Base-by-base conservation (phyloP, 1,140 invertebrate species). In the Octopus bimaculoides region DNA sequence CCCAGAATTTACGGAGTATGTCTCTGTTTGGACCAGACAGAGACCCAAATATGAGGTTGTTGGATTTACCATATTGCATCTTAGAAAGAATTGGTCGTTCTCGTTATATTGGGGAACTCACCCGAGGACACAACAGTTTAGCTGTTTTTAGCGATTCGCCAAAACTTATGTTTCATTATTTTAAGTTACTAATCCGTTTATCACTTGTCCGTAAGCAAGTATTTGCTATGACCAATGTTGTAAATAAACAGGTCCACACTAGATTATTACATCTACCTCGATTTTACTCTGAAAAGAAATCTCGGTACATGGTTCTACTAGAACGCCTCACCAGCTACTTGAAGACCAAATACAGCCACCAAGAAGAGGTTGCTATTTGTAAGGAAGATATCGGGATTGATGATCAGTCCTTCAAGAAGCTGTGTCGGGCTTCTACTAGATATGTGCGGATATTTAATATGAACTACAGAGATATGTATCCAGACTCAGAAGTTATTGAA, bases 11-110 rank as follows among this genome's bases (percentile, higher is more conserved):
- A 10, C 89, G 95, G 77, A 91, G 91, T 77, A 85, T 89, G 77
- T 92, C 93, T 0, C 85, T 96, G 52, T 89, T 93, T 54, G 91
- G 91, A 41, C 75, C 52, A 9, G 86, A 90, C 14, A 83, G 88
- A 55, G 91, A 92, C 85, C 92, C 93, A n/a, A 87, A 86, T 5
- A 83, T 92, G 9, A 91, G 93, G 54, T 79, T 95, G 20, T 90
- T 90, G 3, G 77, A 92, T 5, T 88, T 91, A 9, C 93, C 93
- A 26, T 96, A 95, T 86, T 93, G 93, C 83, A 90, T 96, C 52
- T 88, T 95, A 54, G 95, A 96, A 90, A 89, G 93, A 85, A 93
- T 96, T 79, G 95, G 94, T n/a, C 91, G 88, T 87, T 89, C 93
- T 41, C 91, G 95, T 20, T 91, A 92, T 79, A 91, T 92, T 83